Evolutionary conservation across 2,113 vertebrate genomes (phyloP).

Genomic region (Polypterus senegalus): DNA sequence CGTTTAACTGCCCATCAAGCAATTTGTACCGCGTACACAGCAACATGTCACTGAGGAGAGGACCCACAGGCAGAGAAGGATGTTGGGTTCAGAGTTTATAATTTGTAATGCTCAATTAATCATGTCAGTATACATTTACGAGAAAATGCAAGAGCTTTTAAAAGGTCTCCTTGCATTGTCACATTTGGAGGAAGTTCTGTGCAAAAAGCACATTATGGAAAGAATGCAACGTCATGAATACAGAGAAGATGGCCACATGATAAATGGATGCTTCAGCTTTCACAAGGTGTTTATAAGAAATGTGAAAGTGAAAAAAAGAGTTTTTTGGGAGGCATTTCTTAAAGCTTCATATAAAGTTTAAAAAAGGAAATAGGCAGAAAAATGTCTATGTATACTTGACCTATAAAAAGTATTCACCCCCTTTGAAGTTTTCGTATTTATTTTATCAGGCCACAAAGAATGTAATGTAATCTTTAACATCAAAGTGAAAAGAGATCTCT

Average conservation of each 20-base stretch:
- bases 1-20: slow-evolving; percentile 98
- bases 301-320: too few species aligned
- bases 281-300: too few species aligned
- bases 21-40: slow-evolving; percentile 79
- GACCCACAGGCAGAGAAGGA: slow-evolving; percentile 27
- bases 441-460: too few species aligned
- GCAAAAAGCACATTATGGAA: slow-evolving; percentile 7
- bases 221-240: slow-evolving; percentile 3
- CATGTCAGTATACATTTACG: slow-evolving; percentile 55
- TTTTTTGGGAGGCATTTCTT: too few species aligned
- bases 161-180: slow-evolving; percentile 37
- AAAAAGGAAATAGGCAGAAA: too few species aligned
- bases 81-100: slow-evolving; percentile 45
- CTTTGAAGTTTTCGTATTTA: too few species aligned
- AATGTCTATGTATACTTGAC: too few species aligned
- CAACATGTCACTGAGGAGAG: slow-evolving; percentile 24
- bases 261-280: too few species aligned
- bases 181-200: slow-evolving; percentile 29
- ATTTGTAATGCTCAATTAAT: slow-evolving; percentile 70
- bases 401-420: too few species aligned
- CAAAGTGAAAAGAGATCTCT: too few species aligned
- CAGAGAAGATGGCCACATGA: background rate
- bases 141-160: slow-evolving; percentile 42
- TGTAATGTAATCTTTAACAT: too few species aligned
- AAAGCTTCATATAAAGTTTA: too few species aligned